Base-by-base conservation (phyloP, 2,113 vertebrate species). In the Apteryx owenii region DNA sequence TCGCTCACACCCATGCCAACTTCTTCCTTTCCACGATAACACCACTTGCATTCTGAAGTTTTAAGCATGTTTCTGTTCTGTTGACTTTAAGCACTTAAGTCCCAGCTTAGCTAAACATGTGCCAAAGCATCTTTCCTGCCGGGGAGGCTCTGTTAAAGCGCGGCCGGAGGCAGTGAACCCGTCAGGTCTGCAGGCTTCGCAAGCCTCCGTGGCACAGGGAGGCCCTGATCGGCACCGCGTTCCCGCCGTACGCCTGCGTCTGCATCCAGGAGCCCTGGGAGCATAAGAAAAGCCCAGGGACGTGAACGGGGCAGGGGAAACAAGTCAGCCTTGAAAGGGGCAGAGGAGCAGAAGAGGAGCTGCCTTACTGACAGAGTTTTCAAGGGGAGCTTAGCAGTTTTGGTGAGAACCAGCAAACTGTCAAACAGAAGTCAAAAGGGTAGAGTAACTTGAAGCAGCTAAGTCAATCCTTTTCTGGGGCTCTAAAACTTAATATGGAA, bases 281-380 rank as follows among this genome's bases (percentile, higher is more conserved):
- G 19, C 17, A 33, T 42, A 46, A 31, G 48, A 61, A 29, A 11
- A 83, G 29, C 7, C 23, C 46, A 1, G 3, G 46, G 16, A 29
- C 1, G 0, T 10, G 29, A 79, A 38, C 38, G 0, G 0, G 16
- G 10, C 0, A 0, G 1, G 12, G 26, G 10, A 19, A 10, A 2
- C 9, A 65, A 86, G 12, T 6, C 26, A 51, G 42, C 23, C 26
- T 23, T 12, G 75, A 44, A n/a, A 58, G 29, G 20, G 19, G 61
- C 33, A 48, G 40, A 65, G 16, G 56, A 38, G 17, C 5, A 71
- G 48, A 31, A 40, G 33, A 77, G 8, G 33, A 77, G 9, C 33
- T 68, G 68, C 14, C 42, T 33, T 77, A 54, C 44, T 58, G 66
- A 12, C 46, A 54, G 26, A 53, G 33, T 11, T 72, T 89, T 85